These are phyloP conservation scores for Epicauta chinensis DNA, from an alignment of 1,140 invertebrate genomes.

Conservation along the genomic window DNA sequence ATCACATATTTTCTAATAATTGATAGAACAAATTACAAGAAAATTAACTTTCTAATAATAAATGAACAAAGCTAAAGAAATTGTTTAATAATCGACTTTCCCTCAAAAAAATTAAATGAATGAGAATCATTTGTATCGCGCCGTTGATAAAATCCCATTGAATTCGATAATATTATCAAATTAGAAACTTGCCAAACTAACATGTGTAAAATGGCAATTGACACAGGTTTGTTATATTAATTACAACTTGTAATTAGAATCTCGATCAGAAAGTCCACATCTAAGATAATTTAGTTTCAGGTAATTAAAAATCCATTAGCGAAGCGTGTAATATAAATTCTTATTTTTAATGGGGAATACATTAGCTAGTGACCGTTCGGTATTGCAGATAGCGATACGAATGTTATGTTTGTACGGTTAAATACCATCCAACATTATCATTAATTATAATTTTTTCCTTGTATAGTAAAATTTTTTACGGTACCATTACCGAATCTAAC, in stretches of 20 bases:
- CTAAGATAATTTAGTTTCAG: constrained; percentile 36
- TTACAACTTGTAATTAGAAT: constrained; percentile 32
- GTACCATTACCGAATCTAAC: not conserved
- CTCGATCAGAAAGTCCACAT: constrained; percentile 31
- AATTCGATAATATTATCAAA: no score
- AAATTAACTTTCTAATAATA: no score
- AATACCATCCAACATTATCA: constrained; percentile 1
- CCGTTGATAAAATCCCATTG: no score
- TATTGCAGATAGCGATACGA: constrained; percentile 13
- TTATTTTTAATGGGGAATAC: constrained; percentile 35
- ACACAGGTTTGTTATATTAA: constrained; percentile 35
- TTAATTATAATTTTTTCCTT: constrained; percentile 6
- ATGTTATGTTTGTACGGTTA: constrained; percentile 7
- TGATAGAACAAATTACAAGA: no score
- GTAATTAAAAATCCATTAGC: constrained; percentile 41
- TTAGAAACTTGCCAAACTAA: no score
- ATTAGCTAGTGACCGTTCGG: constrained; percentile 24
- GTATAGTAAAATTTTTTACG: not conserved
- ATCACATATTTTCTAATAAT: no score
- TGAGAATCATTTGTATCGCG: no score
- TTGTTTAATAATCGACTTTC: no score
- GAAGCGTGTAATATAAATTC: constrained; percentile 36
- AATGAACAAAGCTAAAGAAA: no score
- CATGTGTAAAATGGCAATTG: constrained; percentile 35
- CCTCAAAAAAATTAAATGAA: no score